These are phyloP conservation scores for Gandaritis pyraliata DNA, from an alignment of 2,888 invertebrate genomes.

Conservation along the genomic window DNA sequence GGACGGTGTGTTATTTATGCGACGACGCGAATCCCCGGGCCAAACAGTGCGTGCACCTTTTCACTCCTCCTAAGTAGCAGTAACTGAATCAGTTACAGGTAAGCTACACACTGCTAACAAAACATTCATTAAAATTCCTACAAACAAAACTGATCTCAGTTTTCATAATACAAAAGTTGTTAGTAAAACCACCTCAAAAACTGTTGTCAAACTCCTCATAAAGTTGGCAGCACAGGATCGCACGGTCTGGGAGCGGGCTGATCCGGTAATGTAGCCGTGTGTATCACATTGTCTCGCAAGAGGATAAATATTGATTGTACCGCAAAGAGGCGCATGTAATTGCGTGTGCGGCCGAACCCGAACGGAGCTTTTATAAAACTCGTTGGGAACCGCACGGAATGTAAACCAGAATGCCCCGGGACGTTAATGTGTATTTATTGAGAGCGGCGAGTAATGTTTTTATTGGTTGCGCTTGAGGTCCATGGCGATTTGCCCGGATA, in stretches of 20 bases:
- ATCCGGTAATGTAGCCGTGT: constrained; percentile 64
- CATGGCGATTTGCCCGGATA: constrained; percentile 66
- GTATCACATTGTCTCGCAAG: constrained; percentile 67
- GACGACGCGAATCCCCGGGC: constrained; percentile 50
- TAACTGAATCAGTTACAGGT: too few relatives aligned
- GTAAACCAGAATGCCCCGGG: constrained; percentile 81
- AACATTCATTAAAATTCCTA: too few relatives aligned
- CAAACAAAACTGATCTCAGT: too few relatives aligned
- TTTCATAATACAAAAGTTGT: too few relatives aligned
- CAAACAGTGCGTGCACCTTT: constrained; percentile 20
- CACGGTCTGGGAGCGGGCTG: constrained; percentile 48
- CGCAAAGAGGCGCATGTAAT: constrained; percentile 80
- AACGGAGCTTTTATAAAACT: constrained; percentile 82
- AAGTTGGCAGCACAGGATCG: constrained; percentile 34
- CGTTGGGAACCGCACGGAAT: constrained; percentile 82
- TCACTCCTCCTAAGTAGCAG: too few relatives aligned
- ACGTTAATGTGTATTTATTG: constrained; percentile 84
- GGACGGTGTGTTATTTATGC: constrained; percentile 65
- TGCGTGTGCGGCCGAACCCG: constrained; percentile 79
- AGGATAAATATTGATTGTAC: constrained; percentile 78
- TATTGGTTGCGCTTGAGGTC: constrained; percentile 72
- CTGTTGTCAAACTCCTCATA: not conserved
- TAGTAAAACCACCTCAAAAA: not conserved
- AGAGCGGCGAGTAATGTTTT: constrained; percentile 82
- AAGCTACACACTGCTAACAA: too few relatives aligned